Conservation (phyloP, 2,113 vertebrate genomes). For the Catharus fuscescens region DNA sequence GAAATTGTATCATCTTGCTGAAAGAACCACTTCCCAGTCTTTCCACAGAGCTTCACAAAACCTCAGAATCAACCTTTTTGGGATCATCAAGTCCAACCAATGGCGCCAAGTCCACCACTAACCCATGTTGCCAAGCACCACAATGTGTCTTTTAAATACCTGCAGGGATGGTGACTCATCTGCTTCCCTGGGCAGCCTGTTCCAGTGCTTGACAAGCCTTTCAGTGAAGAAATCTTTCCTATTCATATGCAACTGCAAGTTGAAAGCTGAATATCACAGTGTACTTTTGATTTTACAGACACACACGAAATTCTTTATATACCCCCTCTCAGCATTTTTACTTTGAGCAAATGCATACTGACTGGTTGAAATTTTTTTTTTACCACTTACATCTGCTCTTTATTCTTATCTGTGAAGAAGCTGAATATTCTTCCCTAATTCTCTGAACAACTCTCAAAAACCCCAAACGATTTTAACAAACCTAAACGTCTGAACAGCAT, state of each 20-base stretch:
- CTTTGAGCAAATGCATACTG: background rate
- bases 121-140: background rate
- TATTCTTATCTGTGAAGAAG: background rate
- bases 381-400: conserved; percentile 36
- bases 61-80: background rate
- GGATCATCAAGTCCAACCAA: background rate
- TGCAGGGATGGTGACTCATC: background rate
- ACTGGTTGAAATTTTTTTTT: conserved; percentile 20
- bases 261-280: background rate
- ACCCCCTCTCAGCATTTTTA: background rate
- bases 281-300: conserved; percentile 3
- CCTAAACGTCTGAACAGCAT: background rate
- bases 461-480: conserved; percentile 3
- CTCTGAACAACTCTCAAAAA: background rate
- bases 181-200: background rate
- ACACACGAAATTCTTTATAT: background rate
- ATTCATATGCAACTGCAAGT: background rate
- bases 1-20: background rate
- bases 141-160: background rate
- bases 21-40: background rate
- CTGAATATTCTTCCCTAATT: background rate
- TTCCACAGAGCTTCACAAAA: background rate
- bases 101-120: background rate
- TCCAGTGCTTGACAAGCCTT: background rate
- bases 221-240: background rate